These are phyloP conservation scores for Centropristis striata DNA, from an alignment of 2,113 vertebrate species.

Conservation along the genomic window DNA sequence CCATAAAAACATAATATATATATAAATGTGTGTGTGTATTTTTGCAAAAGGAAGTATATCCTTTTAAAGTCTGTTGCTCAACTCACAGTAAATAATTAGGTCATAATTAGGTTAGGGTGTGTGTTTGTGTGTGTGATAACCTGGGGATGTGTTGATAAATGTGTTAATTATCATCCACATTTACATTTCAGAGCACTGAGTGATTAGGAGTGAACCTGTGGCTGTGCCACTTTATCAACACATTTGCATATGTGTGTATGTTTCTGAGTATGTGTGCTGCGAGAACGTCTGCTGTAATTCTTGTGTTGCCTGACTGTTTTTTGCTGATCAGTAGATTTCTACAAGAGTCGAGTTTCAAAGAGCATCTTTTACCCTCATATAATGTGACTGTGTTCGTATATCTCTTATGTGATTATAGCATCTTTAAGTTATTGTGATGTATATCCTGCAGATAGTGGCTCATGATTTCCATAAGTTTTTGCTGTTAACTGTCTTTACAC, in stretches of 20 bases:
- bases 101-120: constrained; percentile 20
- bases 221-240: background rate
- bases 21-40: background rate
- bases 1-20: background rate
- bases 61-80: background rate
- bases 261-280: background rate
- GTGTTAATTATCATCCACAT: constrained; percentile 25
- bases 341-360: too few relatives aligned
- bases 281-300: background rate
- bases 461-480: background rate
- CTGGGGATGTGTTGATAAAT: constrained; percentile 23
- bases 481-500: background rate
- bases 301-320: background rate
- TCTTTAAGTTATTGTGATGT: background rate
- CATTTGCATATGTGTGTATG: background rate
- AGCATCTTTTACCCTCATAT: background rate
- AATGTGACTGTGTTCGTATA: background rate
- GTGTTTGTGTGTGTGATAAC: background rate
- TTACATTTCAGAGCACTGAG: constrained; percentile 37
- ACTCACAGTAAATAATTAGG: constrained; percentile 12
- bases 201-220: constrained; percentile 20
- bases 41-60: background rate
- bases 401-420: background rate
- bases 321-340: constrained; percentile 1
- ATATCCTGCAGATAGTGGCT: background rate